Base-by-base conservation (phyloP, 2,888 invertebrate genomes). In the Ommatoiulus sabulosus region DNA sequence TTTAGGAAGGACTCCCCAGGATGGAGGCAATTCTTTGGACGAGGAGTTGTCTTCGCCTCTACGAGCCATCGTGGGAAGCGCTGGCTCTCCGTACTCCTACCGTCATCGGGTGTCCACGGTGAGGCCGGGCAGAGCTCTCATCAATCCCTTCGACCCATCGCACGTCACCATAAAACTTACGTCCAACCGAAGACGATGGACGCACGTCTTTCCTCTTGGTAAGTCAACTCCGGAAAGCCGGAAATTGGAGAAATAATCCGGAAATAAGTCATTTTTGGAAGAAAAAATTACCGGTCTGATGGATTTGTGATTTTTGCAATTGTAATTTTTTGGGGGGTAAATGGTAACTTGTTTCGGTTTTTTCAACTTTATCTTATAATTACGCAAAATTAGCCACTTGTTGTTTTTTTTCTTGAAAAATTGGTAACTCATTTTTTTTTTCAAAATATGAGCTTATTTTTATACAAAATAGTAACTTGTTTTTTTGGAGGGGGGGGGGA, bases 131-230 rank as follows among this genome's bases (percentile, higher is more conserved):
- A 94, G 97, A 89, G 97, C 98, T 0, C 94, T 98, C 84, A 98
- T 99, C 91, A 99, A 99, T 93, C 99, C 99, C 0, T 99, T 99
- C 92, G 98, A 98, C 92, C 99, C 99, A 0, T 98, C 98, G 0
- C 97, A 98, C 92, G 98, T 99, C 89, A 97, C 98, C 52, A 98
- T 98, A 90, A 98, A 98, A 93, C 93, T 98, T 86, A 99, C 98
- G 0, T 98, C 98, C 88, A 98, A 98, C 92, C 94, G 99, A 87
- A 94, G 99, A 52, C 94, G 99, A 89, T 99, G 99, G 99, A 98
- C 98, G 0, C 99, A 99, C 93, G 99, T 99, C 91, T 99, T 99
- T 93, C 99, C 99, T 2, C 97, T 97, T 94, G 96, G 96, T 95
- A 91, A 88, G 87, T 17, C n/a, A 17, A 88, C 52, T n/a, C 89